Evolutionary conservation across 2,113 vertebrate genomes (phyloP), one percentile per base, ranked within the genome.

Genomic region (Centropus bengalensis): DNA sequence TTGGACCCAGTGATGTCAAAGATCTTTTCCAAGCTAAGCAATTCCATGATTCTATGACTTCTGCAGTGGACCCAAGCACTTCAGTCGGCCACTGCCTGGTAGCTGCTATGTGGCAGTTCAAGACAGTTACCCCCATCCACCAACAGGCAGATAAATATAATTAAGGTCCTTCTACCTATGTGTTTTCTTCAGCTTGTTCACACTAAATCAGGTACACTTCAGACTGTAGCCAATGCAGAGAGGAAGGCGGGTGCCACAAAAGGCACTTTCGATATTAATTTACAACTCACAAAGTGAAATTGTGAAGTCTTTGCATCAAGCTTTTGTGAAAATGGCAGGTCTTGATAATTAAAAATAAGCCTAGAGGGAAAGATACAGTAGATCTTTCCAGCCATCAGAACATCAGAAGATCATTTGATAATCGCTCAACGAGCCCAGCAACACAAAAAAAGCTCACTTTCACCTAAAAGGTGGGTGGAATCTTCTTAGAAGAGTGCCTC

Each of bases 141-240:
- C 81, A 64, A 47, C 27, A 75, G 60, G 49, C 27, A 51, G 26
- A 52, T 44, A 84, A 89, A 94, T n/a, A 66, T 32, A 73, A 93
- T 85, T 73, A 88, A 91, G 32, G 32, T 45, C 30, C 59, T 88
- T 84, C 74, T 33, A 83, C 59, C 71, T 80, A 22, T 15, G 55
- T 60, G 30, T 94, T 86, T 90, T 86, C 79, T 91, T 88, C 68
- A 77, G 76, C 59, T 80, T 69, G 21, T 58, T 93, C 63, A 68
- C 2, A 5, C 58, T 82, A 85, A 58, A 68, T 79, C 84, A 89
- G 63, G 32, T 62, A 54, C 33, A 8, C 32, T 90, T 91, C 22
- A 55, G 36, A 80, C 38, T 80, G 68, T 36, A 82, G 49, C n/a
- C 55, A 77, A 30, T 42, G 49, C 49, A 58, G 33, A 64, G 26